Percentiles rank a stretch among this genome's conserved stretches.
phyloP scores from a whole-genome alignment of 2,113 vertebrate species.

The Elgaria multicarinata region DNA sequence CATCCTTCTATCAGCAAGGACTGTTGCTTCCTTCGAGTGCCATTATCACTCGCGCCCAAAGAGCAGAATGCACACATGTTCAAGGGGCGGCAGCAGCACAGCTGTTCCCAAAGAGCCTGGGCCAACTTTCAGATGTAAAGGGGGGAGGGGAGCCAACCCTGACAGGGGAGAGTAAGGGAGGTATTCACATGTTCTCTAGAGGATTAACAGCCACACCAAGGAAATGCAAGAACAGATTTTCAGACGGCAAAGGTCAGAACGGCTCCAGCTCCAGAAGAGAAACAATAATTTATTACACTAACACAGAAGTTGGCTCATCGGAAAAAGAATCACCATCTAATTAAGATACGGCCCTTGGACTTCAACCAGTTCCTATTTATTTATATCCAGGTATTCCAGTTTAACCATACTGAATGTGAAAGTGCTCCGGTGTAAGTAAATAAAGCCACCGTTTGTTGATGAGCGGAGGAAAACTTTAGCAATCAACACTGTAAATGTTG shows the following conservation, averaged over 20 bases:
- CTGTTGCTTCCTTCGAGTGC: neutral
- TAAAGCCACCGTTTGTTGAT: neutral
- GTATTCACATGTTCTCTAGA: neutral
- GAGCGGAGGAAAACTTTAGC: neutral
- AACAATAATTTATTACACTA: neutral
- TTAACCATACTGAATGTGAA: conserved; percentile 4
- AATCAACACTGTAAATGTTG: neutral
- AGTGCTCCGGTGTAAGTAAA: neutral
- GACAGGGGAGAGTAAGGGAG: fast-evolving
- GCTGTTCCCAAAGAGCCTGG: neutral
- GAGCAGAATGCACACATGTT: neutral
- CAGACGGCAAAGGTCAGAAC: conserved; percentile 24
- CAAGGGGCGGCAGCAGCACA: neutral
- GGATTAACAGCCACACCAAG: neutral
- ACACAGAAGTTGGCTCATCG: neutral
- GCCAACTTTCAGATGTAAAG: neutral
- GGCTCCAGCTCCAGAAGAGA: too few relatives aligned
- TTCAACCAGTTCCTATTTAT: neutral
- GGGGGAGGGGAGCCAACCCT: too few relatives aligned
- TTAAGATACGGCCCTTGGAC: neutral
- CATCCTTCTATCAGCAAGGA: neutral
- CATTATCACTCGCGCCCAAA: neutral
- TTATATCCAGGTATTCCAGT: neutral
- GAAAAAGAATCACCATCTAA: neutral
- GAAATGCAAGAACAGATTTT: fast-evolving